Evolutionary conservation across 1,140 invertebrate species (phyloP).

Genomic region (Camponotus vicinus): DNA sequence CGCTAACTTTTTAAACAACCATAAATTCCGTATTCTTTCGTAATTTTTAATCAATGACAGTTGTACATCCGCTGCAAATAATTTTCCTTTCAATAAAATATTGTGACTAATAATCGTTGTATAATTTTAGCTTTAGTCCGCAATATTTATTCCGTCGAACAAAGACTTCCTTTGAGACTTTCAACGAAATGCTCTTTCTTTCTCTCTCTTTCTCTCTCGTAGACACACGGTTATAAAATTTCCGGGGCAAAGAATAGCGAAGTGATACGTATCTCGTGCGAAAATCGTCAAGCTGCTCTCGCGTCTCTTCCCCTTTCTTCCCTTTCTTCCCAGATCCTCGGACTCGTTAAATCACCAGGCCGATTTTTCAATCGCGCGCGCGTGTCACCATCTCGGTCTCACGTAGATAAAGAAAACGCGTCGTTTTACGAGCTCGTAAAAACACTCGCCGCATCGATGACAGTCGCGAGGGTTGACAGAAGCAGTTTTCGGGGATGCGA

Average conservation of each 20-base stretch:
- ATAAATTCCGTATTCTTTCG: slow-evolving; percentile 11
- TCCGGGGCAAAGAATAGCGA: slow-evolving; percentile 33
- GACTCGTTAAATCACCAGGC: slow-evolving; percentile 67
- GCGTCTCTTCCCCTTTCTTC: background rate
- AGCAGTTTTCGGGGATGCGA: background rate
- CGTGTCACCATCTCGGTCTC: slow-evolving; percentile 65
- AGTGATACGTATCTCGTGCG: slow-evolving; percentile 33
- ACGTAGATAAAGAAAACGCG: slow-evolving; percentile 78
- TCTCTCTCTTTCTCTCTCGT: background rate
- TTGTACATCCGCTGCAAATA: background rate
- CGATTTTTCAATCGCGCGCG: slow-evolving; percentile 70
- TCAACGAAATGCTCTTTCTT: background rate
- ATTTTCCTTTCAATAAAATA: background rate
- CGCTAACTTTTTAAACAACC: background rate
- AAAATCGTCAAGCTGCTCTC: slow-evolving; percentile 22
- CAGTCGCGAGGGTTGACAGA: slow-evolving; percentile 19
- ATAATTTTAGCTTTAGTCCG: background rate
- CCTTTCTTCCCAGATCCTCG: background rate
- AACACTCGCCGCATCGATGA: slow-evolving; percentile 48
- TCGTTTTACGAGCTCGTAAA: slow-evolving; percentile 78
- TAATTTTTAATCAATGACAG: background rate
- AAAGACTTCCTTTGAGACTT: background rate
- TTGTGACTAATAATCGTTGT: background rate
- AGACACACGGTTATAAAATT: slow-evolving; percentile 66
- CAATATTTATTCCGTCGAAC: slow-evolving; percentile 48